Base-by-base conservation (phyloP, 2,888 invertebrate species). In the Resseliella maxima region DNA sequence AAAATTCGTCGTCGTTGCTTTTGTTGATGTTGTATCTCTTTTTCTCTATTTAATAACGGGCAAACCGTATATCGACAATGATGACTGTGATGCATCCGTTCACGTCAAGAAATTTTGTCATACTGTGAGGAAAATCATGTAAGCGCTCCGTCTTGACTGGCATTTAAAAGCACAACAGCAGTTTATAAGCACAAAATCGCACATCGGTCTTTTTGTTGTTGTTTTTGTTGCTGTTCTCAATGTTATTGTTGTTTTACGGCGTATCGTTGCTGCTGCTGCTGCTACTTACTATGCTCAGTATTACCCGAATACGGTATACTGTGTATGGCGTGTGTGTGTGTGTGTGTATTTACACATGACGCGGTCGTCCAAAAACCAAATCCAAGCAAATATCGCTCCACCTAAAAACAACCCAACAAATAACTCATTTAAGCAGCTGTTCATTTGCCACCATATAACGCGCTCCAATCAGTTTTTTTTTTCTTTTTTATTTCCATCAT, bases 61-160 rank as follows among this genome's bases (percentile, higher is more conserved):
- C 10, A 50, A 6, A 15, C 2, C 46, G 46, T 2, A 8, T 50
- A 18, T 15, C 46, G 36, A 35, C 72, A n/a, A 35, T 72, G 72
- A 72, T 21, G 35, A 64, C 36, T 21, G 15, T 21, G n/a, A 81
- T 83, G 83, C 83, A 83, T 83, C 83, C 83, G 83, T 83, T 83
- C 83, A 38, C 83, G 83, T 83, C 83, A 38, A 83, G 38, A 38
- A 83, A 83, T 38, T n/a, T 83, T 83, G 38, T 83, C 83, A 38
- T 83, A 83, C 83, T 83, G 83, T 83, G 83, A 83, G 83, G 83
- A 83, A 83, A 83, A 83, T 83, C 83, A 83, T 83, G 83, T 38
- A 38, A 83, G 36, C 83, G 38, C 38, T 38, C 38, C n/a, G 38
- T 83, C 38, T 72, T 38, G 38, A 38, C 83, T 83, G 83, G 83